Conservation (phyloP, 2,888 invertebrate genomes). For the Serripes groenlandicus region DNA sequence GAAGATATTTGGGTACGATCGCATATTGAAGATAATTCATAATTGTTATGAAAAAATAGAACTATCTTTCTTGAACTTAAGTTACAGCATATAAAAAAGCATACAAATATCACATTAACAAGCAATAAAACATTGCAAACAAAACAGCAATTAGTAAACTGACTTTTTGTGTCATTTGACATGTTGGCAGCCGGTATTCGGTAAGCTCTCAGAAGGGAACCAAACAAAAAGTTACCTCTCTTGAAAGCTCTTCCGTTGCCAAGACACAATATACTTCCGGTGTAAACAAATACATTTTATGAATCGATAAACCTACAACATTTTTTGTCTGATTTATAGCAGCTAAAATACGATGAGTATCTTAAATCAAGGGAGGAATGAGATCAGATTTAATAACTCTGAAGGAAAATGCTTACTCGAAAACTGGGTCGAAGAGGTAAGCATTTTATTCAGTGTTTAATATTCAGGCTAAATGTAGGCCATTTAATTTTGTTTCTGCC, state of each 20-base stretch:
- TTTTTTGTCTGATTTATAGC: background rate
- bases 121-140: background rate
- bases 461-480: background rate
- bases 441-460: background rate
- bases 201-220: background rate
- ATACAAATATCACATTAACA: background rate
- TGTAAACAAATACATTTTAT: constrained; percentile 45
- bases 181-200: constrained; percentile 37
- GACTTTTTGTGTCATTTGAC: constrained; percentile 40
- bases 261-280: constrained; percentile 48
- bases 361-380: constrained; percentile 84
- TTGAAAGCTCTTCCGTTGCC: constrained; percentile 45
- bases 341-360: constrained; percentile 77
- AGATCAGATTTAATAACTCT: constrained; percentile 84
- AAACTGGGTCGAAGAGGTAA: constrained; percentile 87
- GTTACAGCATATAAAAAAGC: background rate
- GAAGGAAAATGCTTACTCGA: constrained; percentile 85
- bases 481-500: too few relatives aligned
- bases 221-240: constrained; percentile 28
- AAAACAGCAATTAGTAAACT: background rate
- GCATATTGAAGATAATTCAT: too few relatives aligned
- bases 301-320: background rate
- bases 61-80: too few relatives aligned
- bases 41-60: too few relatives aligned
- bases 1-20: too few relatives aligned